A percentile compares a stretch with the other conserved stretches of the same genome.
Conservation (phyloP, 2,888 invertebrate species). For the Metallyticus violacea region DNA sequence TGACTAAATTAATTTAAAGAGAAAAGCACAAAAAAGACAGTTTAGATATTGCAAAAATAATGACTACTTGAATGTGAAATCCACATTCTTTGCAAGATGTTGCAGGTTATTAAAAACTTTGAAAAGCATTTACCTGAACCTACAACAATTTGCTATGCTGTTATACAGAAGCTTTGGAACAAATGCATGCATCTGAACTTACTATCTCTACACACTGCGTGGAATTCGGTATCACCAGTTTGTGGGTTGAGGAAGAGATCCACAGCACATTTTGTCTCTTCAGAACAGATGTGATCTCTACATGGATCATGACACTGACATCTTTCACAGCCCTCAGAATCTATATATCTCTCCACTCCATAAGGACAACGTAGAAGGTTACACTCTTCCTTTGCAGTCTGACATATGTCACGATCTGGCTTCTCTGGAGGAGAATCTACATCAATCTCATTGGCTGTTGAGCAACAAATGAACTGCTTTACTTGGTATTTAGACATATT, state of each 20-base stretch:
- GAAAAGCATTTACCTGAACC: too few species aligned
- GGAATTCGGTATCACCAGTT: slow-evolving; percentile 48
- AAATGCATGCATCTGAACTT: slow-evolving; percentile 39
- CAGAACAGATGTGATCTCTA: slow-evolving; percentile 55
- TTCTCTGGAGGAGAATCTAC: slow-evolving; percentile 38
- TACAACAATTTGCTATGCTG: too few species aligned
- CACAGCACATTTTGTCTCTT: slow-evolving; percentile 66
- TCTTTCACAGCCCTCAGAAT: slow-evolving; percentile 62
- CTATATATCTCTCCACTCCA: slow-evolving; percentile 63
- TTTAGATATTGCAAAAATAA: too few species aligned
- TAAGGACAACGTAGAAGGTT: slow-evolving; percentile 64
- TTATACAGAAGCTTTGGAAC: background rate
- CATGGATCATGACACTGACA: slow-evolving; percentile 80
- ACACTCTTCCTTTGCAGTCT: slow-evolving; percentile 60
- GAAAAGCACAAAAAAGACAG: too few species aligned
- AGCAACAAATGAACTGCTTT: background rate
- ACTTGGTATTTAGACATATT: too few species aligned
- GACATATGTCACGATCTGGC: slow-evolving; percentile 49
- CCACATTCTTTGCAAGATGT: too few species aligned
- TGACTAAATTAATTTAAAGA: too few species aligned
- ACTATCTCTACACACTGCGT: slow-evolving; percentile 65
- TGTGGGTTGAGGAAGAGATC: slow-evolving; percentile 50
- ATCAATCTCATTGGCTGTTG: slow-evolving; percentile 45
- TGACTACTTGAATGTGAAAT: too few species aligned
- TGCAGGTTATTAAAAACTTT: too few species aligned